Percentiles rank a stretch among this genome's conserved stretches.
These are phyloP conservation scores for Drosophila burlai DNA, from an alignment of 1,140 invertebrate species.

Conservation along the genomic window DNA sequence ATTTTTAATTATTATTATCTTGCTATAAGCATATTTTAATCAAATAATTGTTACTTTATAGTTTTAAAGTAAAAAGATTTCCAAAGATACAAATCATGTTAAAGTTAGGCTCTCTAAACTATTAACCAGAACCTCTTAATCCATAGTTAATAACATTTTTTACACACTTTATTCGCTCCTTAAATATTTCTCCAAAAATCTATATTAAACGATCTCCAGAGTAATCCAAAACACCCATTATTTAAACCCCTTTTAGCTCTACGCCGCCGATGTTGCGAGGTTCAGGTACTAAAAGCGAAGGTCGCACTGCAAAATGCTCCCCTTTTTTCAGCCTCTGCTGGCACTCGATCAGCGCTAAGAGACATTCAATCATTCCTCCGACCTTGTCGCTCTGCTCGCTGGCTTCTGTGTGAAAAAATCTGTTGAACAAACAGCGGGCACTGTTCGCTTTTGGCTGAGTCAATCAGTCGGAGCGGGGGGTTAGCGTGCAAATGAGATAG, in stretches of 20 bases:
- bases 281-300: constrained; percentile 48
- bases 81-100: too few species aligned
- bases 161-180: not conserved
- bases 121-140: too few species aligned
- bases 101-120: too few species aligned
- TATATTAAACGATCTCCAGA: not conserved
- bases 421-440: constrained; percentile 54
- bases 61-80: too few species aligned
- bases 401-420: constrained; percentile 73
- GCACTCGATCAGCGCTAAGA: constrained; percentile 50
- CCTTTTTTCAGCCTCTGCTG: constrained; percentile 30
- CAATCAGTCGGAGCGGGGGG: constrained; percentile 16
- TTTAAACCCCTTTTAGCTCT: not conserved
- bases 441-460: constrained; percentile 32
- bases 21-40: too few species aligned
- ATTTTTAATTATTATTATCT: too few species aligned
- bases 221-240: not conserved
- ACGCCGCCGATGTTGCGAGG: not conserved
- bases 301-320: constrained; percentile 43
- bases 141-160: not conserved
- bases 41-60: too few species aligned
- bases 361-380: constrained; percentile 64
- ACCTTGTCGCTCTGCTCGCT: constrained; percentile 62
- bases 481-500: constrained; percentile 35
- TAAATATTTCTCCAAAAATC: too few species aligned